Conservation (phyloP, 2,888 invertebrate species). For the Nomada goodeniana region DNA sequence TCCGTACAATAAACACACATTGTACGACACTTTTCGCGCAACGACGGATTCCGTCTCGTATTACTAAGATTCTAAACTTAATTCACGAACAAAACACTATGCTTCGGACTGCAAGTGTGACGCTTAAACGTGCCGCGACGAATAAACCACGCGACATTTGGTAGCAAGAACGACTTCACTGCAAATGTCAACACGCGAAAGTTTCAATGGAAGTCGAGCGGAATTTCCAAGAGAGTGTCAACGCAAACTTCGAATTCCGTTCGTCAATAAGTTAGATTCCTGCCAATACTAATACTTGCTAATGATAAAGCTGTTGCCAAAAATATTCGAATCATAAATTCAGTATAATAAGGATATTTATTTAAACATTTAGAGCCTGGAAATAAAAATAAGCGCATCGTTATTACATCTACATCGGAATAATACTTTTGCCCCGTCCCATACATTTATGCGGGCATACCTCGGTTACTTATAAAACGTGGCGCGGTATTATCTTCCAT, state of each 20-base stretch:
- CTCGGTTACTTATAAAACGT: no score
- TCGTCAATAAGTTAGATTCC: neutral
- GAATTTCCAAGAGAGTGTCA: neutral
- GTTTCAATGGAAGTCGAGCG: neutral
- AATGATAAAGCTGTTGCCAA: no score
- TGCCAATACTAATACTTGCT: no score
- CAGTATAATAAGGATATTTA: no score
- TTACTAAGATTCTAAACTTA: constrained; percentile 19
- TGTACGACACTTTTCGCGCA: neutral
- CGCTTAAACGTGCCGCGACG: neutral
- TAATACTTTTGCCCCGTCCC: no score
- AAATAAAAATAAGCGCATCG: no score
- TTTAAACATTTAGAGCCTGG: no score
- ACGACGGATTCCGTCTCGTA: neutral
- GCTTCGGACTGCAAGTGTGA: neutral
- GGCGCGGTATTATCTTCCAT: no score
- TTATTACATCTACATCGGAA: no score
- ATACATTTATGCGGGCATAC: no score
- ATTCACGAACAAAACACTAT: neutral
- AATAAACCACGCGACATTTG: constrained; percentile 17
- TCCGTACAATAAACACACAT: neutral
- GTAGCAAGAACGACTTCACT: neutral
- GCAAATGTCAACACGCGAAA: constrained; percentile 18
- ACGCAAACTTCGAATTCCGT: neutral
- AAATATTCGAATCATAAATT: no score